A percentile compares a stretch with the other conserved stretches of the same genome.
Conservation (phyloP, 2,888 invertebrate species). For the Lithodes maja region DNA sequence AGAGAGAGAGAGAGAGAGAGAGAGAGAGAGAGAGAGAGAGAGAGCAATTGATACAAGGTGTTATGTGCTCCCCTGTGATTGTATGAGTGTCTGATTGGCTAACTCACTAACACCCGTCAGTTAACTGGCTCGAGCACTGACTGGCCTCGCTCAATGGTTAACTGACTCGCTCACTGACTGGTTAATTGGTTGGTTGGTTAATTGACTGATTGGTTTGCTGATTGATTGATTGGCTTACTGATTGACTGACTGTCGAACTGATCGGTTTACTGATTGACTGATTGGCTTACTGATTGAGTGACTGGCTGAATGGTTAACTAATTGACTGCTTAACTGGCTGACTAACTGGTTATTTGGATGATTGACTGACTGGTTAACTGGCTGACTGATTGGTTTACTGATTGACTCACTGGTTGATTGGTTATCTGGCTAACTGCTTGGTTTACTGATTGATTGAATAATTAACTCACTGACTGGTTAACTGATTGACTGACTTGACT, state of each 20-base stretch:
- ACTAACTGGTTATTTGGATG: background rate
- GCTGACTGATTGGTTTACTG: background rate
- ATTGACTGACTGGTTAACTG: background rate
- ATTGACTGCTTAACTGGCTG: background rate
- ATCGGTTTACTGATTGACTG: background rate
- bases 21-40: background rate
- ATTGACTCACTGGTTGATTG: background rate
- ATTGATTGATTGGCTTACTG: background rate
- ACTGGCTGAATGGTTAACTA: background rate
- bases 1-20: background rate
- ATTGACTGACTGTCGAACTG: background rate
- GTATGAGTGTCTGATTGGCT: background rate
- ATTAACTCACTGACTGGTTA: too few species aligned
- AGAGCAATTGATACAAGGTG: background rate
- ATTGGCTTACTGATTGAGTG: background rate
- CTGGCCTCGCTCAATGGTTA: too few species aligned
- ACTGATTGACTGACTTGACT: too few species aligned
- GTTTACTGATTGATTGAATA: too few species aligned
- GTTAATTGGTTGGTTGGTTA: too few species aligned
- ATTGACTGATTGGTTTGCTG: background rate
- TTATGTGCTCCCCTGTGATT: background rate
- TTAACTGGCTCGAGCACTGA: too few species aligned
- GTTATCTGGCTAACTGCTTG: background rate
- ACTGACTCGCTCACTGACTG: too few species aligned
- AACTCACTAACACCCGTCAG: background rate